Conservation (phyloP, 2,797 vertebrate genomes). For the Amblyopsis hoosieri region DNA sequence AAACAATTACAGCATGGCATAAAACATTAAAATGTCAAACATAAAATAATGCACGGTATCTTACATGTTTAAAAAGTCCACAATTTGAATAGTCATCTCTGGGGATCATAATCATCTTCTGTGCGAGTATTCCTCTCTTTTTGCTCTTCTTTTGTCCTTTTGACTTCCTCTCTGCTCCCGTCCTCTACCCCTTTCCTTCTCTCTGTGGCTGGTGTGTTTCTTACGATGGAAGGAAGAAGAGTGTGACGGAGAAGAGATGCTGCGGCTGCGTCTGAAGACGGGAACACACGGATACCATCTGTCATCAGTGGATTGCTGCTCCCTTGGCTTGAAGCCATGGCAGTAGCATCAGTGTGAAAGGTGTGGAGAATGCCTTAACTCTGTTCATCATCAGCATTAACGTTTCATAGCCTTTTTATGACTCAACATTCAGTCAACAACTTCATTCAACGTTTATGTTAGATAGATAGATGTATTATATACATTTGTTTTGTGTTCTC, state of each 20-base stretch:
- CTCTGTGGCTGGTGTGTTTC: conserved; percentile 9
- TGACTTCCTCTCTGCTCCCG: conserved; percentile 7
- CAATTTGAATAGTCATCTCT: not conserved
- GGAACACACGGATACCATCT: not conserved
- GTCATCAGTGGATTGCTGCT: not conserved
- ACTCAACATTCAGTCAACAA: too few relatives aligned
- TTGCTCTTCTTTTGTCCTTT: conserved; percentile 11
- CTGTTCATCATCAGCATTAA: too few relatives aligned
- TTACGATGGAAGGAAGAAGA: conserved; percentile 71
- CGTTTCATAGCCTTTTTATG: too few relatives aligned
- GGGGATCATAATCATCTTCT: conserved; percentile 27
- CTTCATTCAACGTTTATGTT: too few relatives aligned
- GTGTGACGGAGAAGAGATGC: conserved; percentile 47
- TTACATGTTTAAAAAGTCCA: conserved; percentile 8
- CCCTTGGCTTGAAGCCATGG: too few relatives aligned
- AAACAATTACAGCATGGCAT: too few relatives aligned
- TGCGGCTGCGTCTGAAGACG: conserved; percentile 51
- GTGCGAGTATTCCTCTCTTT: conserved; percentile 21
- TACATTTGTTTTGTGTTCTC: too few relatives aligned
- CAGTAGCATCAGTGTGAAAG: too few relatives aligned
- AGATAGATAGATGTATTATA: too few relatives aligned
- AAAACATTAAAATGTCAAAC: not conserved
- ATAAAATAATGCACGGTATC: conserved; percentile 2
- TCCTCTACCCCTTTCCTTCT: conserved; percentile 17
- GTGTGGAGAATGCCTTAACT: too few relatives aligned